Percentiles rank a stretch among this genome's conserved stretches.
Conservation (phyloP, 2,113 vertebrate genomes). For the Clupea harengus region DNA sequence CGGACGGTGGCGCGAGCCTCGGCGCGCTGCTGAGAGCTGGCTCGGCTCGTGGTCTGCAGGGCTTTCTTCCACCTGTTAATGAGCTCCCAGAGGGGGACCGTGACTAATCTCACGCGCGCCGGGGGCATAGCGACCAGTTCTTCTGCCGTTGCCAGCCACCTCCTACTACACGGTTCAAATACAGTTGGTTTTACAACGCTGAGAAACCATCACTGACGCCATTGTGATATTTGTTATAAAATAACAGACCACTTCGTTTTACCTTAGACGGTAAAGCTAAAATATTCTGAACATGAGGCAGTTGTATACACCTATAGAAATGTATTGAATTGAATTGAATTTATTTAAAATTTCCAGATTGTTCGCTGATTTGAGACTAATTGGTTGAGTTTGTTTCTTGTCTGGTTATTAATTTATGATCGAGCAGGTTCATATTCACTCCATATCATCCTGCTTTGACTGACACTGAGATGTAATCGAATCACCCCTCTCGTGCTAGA, state of each 20-base stretch:
- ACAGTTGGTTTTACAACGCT: too few species aligned
- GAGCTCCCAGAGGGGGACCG: conserved; percentile 73
- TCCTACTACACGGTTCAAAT: background rate
- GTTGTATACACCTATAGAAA: background rate
- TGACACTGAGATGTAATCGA: conserved; percentile 52
- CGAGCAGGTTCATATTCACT: conserved; percentile 1
- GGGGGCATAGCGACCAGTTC: conserved; percentile 50
- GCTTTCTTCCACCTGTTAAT: conserved; percentile 90
- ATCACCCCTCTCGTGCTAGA: conserved; percentile 59
- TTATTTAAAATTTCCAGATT: background rate
- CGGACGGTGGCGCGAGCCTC: conserved; percentile 49
- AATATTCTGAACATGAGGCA: background rate
- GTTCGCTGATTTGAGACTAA: background rate
- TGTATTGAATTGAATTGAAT: too few species aligned
- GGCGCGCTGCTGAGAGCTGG: conserved; percentile 60
- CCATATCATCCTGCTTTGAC: conserved; percentile 26
- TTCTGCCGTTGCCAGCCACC: conserved; percentile 47
- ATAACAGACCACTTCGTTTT: background rate
- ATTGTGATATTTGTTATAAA: background rate
- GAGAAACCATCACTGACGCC: background rate
- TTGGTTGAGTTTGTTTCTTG: background rate
- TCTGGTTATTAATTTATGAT: background rate
- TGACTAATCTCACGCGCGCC: conserved; percentile 55
- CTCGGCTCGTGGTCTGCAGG: conserved; percentile 60
- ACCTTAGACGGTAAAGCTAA: background rate